Percentiles rank a stretch among this genome's conserved stretches.
Conservation (phyloP, 2,888 invertebrate genomes). For the Hydriomena furcata region DNA sequence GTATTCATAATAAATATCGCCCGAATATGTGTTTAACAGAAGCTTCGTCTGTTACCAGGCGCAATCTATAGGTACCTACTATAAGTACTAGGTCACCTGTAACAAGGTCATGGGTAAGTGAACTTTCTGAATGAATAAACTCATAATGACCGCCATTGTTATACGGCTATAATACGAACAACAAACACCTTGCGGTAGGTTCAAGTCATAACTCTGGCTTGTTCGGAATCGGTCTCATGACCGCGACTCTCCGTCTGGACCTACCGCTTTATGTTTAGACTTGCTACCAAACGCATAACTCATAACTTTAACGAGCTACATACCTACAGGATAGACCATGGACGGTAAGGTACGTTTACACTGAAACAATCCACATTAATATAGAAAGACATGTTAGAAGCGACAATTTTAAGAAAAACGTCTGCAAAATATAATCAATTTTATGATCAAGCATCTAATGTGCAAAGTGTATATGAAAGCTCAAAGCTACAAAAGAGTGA, state of each 20-base stretch:
- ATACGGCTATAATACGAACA: conserved; percentile 25
- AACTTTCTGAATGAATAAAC: conserved; percentile 47
- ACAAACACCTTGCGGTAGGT: conserved; percentile 32
- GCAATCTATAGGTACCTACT: conserved; percentile 7
- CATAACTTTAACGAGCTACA: background rate
- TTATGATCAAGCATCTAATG: no score
- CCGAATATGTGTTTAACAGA: no score
- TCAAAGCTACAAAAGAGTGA: no score
- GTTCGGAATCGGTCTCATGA: conserved; percentile 13
- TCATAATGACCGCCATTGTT: conserved; percentile 36
- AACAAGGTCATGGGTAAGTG: conserved; percentile 47
- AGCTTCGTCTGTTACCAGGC: conserved; percentile 9
- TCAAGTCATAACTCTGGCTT: conserved; percentile 28
- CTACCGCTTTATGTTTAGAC: conserved; percentile 10
- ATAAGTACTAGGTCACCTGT: conserved; percentile 31
- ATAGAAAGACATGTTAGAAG: no score
- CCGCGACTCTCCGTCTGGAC: conserved; percentile 2
- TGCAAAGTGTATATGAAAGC: no score
- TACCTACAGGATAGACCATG: no score
- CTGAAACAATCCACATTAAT: no score
- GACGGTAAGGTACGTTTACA: no score
- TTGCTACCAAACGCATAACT: background rate
- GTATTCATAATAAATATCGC: no score
- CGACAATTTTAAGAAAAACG: no score
- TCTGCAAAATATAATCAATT: no score